Base-by-base conservation (phyloP, 1,140 invertebrate genomes). In the Thaumetopoea pityocampa region DNA sequence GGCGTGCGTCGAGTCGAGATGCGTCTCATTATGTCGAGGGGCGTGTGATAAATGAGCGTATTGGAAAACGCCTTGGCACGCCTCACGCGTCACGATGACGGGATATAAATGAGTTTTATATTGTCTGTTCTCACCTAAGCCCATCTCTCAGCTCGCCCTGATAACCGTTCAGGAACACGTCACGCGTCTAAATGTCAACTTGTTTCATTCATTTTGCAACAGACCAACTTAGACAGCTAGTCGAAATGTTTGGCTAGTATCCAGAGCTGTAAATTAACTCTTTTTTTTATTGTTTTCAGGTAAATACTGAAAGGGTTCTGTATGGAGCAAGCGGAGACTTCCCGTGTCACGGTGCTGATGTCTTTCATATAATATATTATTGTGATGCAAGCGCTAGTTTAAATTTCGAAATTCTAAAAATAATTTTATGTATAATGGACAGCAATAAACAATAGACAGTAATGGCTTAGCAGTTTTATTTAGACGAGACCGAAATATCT, bases 241-340 rank as follows among this genome's bases (percentile, higher is more conserved):
- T 76, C 70, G 70, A 79, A 78, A 79, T 83, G 66, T 64, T 78
- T 83, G 79, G 79, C 79, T 28, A 43, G 20, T 56, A 44, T 69
- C 74, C 79, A 83, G 57, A 44, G 66, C 65, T 63, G 76, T 83
- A 81, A 80, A 81, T 81, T 83, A 81, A 83, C 67, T 56, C 58
- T 52, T 66, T 51, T 79, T 78, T 78, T 70, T 67, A 61, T 79
- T 83, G 60, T 83, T 83, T 80, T 72, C 79, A 83, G 79, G 79
- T 83, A 83, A 83, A 77, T 67, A 53, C 65, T 66, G 62, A 77
- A 76, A 78, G 70, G 72, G 64, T 64, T 67, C 46, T 50, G 41
- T 16, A 50, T 54, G 56, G 57, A 56, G 35, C 35, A 24, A 38
- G 46, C 22, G 53, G 52, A 58, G 59, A 37, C 44, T 50, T 57